Conservation (phyloP, 2,113 vertebrate species). For the Poeciliopsis retropinna region DNA sequence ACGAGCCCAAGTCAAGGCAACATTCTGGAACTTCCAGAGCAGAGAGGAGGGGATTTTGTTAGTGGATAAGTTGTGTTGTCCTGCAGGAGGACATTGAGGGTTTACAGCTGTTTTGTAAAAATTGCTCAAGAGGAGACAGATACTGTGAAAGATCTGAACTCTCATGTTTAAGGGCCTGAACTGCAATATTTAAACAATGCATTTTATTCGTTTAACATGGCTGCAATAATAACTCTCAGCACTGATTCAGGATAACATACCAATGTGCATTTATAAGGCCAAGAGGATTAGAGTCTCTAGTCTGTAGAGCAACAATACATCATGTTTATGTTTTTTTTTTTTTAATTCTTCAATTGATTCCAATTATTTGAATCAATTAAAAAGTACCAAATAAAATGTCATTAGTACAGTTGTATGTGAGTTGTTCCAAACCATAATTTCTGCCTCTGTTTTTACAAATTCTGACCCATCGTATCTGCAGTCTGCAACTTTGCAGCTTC, state of each 20-base stretch:
- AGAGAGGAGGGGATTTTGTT: conserved; percentile 27
- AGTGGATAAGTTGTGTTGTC: conserved; percentile 1
- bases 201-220: neutral
- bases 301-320: neutral
- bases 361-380: neutral
- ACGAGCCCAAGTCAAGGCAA: conserved; percentile 44
- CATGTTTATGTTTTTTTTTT: neutral
- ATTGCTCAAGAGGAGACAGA: neutral
- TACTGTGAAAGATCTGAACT: conserved; percentile 11
- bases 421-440: no score
- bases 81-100: neutral
- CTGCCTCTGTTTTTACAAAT: no score
- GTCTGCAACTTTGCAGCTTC: neutral
- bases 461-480: neutral
- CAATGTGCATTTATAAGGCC: neutral
- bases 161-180: neutral
- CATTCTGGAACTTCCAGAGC: conserved; percentile 32
- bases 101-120: conserved; percentile 2
- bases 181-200: neutral
- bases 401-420: no score
- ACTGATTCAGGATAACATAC: neutral
- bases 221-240: neutral
- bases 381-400: no score
- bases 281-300: no score
- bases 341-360: neutral